Evolutionary conservation across 2,797 vertebrate genomes (phyloP).

Genomic region (Liparis tanakae): DNA sequence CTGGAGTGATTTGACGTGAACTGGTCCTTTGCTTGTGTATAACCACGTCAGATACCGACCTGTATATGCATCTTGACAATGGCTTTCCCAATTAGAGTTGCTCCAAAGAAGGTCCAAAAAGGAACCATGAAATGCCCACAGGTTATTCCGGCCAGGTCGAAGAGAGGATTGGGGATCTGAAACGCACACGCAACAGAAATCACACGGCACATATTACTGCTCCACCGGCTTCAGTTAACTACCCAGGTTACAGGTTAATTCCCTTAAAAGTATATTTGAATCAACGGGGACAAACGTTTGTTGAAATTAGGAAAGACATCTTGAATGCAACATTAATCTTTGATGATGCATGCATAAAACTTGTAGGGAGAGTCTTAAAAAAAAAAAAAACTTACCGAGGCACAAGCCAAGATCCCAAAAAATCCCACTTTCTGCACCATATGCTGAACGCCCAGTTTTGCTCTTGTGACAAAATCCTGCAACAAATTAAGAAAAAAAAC

Average conservation of each 20-base stretch:
- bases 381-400: conserved; percentile 83
- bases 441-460: conserved; percentile 94
- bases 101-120: conserved; percentile 99
- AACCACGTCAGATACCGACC: conserved; percentile 76
- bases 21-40: not conserved
- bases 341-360: not conserved
- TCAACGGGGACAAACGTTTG: not conserved
- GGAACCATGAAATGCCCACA: conserved; percentile 98
- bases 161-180: conserved; percentile 98
- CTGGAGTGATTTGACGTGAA: not conserved
- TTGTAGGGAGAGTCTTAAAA: accelerated
- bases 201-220: not conserved
- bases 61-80: conserved; percentile 99
- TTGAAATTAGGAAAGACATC: not conserved
- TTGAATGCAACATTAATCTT: not conserved
- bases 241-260: not conserved
- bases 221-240: not conserved
- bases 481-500: conserved; percentile 13
- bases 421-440: conserved; percentile 98
- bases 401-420: conserved; percentile 97
- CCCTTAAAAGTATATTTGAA: not conserved
- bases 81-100: conserved; percentile 98
- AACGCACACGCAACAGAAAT: conserved; percentile 24
- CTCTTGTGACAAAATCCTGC: conserved; percentile 94
- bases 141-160: conserved; percentile 98